phyloP scores from a whole-genome alignment of 2,113 vertebrate species.

The Nothocercus nigrocapillus region DNA sequence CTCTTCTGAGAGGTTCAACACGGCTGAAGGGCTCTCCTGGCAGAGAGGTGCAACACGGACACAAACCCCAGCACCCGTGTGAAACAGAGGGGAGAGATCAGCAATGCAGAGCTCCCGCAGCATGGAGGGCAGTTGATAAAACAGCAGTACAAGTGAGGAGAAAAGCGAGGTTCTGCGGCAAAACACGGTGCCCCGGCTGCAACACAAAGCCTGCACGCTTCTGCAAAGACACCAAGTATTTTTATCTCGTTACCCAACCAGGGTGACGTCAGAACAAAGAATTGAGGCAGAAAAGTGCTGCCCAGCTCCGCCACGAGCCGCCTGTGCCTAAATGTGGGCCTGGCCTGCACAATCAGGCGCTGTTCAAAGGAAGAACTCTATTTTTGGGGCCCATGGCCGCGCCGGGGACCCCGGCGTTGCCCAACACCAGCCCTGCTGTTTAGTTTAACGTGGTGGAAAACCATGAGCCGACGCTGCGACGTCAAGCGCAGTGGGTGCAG shows the following conservation, averaged over 20 bases:
- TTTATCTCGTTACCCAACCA: background rate
- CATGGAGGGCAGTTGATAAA: background rate
- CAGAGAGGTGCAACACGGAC: background rate
- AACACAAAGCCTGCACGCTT: background rate
- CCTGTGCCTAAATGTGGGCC: background rate
- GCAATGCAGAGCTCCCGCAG: background rate
- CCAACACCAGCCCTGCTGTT: conserved; percentile 64
- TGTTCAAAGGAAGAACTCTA: background rate
- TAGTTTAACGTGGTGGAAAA: conserved; percentile 81
- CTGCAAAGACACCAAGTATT: background rate
- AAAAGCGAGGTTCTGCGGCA: background rate
- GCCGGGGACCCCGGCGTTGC: conserved; percentile 46
- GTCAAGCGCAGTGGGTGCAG: conserved; percentile 75
- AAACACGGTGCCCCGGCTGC: background rate
- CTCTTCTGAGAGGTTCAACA: background rate
- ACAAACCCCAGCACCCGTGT: background rate
- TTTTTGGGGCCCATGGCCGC: background rate
- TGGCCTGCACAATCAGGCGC: background rate
- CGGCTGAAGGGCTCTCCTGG: background rate
- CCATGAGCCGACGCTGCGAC: conserved; percentile 72
- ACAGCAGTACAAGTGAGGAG: background rate
- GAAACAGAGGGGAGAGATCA: background rate
- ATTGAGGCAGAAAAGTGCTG: background rate
- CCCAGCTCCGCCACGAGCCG: background rate
- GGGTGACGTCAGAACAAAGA: background rate